Percentiles rank a stretch among this genome's conserved stretches.
phyloP scores from a whole-genome alignment of 2,888 invertebrate species.

The Phragmatobia fuliginosa region DNA sequence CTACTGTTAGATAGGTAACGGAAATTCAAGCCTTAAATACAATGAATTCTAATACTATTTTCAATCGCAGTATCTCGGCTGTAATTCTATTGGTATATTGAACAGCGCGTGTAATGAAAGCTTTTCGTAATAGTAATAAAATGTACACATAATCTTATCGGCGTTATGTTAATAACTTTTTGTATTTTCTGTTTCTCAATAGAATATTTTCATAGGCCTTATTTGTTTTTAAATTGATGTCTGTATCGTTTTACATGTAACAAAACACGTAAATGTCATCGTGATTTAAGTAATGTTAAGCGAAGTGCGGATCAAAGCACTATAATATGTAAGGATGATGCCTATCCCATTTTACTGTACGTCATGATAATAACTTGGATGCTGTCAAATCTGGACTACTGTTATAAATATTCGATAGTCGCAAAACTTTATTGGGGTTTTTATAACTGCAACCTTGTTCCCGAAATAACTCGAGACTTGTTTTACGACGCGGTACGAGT shows the following conservation, averaged over 20 bases:
- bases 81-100: constrained; percentile 60
- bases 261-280: constrained; percentile 58
- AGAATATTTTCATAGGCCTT: constrained; percentile 27
- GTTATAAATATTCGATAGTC: constrained; percentile 38
- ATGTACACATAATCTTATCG: constrained; percentile 60
- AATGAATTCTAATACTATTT: constrained; percentile 51
- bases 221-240: constrained; percentile 26
- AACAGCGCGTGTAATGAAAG: constrained; percentile 66
- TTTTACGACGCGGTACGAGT: constrained; percentile 43
- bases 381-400: constrained; percentile 30
- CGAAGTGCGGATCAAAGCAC: constrained; percentile 29
- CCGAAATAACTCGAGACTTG: constrained; percentile 42
- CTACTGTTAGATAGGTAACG: constrained; percentile 57
- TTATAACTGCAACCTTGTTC: constrained; percentile 44
- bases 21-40: constrained; percentile 59
- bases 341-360: constrained; percentile 26
- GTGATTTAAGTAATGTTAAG: constrained; percentile 53
- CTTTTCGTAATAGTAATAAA: constrained; percentile 67
- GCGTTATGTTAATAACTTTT: constrained; percentile 48
- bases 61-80: constrained; percentile 43
- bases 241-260: constrained; percentile 29
- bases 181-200: constrained; percentile 38
- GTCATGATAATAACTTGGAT: constrained; percentile 29
- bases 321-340: constrained; percentile 29
- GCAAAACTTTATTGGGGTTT: constrained; percentile 45